phyloP scores from a whole-genome alignment of 1,140 invertebrate genomes.

The Parapsyche elsis region DNA sequence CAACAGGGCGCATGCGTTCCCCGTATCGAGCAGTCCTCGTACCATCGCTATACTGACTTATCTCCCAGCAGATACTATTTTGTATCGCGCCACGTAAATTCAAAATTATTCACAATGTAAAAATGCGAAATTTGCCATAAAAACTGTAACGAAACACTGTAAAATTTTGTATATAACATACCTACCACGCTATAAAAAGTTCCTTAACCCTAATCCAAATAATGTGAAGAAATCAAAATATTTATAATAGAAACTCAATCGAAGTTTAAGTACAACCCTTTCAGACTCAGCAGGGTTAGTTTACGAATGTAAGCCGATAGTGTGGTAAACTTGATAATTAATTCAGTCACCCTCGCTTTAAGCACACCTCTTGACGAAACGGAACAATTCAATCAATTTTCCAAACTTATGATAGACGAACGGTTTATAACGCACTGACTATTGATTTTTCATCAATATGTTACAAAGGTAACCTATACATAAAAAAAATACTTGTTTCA shows the following conservation, averaged over 20 bases:
- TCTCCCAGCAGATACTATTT: conserved; percentile 23
- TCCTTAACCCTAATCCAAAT: too few relatives aligned
- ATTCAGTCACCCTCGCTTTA: conserved; percentile 15
- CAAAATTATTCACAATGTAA: too few relatives aligned
- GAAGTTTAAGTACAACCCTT: not conserved
- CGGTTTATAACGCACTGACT: not conserved
- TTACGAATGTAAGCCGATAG: conserved; percentile 16
- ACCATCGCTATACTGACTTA: conserved; percentile 40
- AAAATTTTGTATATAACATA: too few relatives aligned
- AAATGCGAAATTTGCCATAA: too few relatives aligned
- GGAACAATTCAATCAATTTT: conserved; percentile 14
- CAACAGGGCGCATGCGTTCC: conserved; percentile 41
- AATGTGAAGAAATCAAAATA: too few relatives aligned
- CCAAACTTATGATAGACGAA: not conserved
- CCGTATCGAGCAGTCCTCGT: conserved; percentile 50
- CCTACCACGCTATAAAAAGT: too few relatives aligned
- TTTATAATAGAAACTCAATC: not conserved
- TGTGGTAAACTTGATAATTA: conserved; percentile 18
- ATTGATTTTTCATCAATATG: not conserved
- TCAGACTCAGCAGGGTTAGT: not conserved
- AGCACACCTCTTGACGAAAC: conserved; percentile 8
- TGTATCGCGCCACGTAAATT: not conserved
- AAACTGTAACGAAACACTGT: too few relatives aligned
- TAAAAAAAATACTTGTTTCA: too few relatives aligned
- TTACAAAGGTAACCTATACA: too few relatives aligned